Evolutionary conservation across 1,140 invertebrate genomes (phyloP), one percentile per base, ranked within the genome.

Genomic region (Whitmania pigra): DNA sequence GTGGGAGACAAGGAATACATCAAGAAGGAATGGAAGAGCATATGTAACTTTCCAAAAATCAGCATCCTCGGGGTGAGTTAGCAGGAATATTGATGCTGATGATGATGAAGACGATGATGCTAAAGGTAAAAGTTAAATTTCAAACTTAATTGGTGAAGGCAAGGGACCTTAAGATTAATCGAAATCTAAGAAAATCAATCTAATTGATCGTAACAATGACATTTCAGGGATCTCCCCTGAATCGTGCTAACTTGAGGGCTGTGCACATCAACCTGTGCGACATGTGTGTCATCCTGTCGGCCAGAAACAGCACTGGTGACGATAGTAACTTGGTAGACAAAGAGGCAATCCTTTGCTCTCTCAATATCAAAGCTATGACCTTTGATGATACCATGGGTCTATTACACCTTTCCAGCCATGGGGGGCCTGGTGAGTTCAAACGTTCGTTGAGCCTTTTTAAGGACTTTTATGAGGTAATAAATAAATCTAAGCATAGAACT

Each of bases 301-400:
- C 93, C 78, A 94, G 90, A 86, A 93, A 93, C 72, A 96, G 93
- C 78, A 72, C n/a, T 18, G 67, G 25, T 6, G 75, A 74, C 9
- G 74, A 77, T 54, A 72, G 75, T 57, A 67, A 74, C 66, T 86
- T 98, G 83, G 94, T 93, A 74, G 95, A 98, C 85, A 98, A 98
- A 85, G 94, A 97, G 85, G 94, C 95, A 76, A 97, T 98, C 80
- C 86, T 98, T 79, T 94, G 94, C 77, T 96, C 93, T 76, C 86
- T 98, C 72, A 98, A 98, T 85, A 97, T 98, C 82, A 98, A 98
- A 86, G 94, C 94, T 36, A 97, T 97, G 93, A 95, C 93, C 71
- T 96, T 97, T 81, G 93, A 94, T 83, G 92, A 95, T 63, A 71
- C 57, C 18, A 75, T 81, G 54, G 80, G 71, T 13, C 29, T 63